These are phyloP conservation scores for Rhopalosiphum maidis DNA, from an alignment of 1,140 invertebrate genomes.

Conservation along the genomic window DNA sequence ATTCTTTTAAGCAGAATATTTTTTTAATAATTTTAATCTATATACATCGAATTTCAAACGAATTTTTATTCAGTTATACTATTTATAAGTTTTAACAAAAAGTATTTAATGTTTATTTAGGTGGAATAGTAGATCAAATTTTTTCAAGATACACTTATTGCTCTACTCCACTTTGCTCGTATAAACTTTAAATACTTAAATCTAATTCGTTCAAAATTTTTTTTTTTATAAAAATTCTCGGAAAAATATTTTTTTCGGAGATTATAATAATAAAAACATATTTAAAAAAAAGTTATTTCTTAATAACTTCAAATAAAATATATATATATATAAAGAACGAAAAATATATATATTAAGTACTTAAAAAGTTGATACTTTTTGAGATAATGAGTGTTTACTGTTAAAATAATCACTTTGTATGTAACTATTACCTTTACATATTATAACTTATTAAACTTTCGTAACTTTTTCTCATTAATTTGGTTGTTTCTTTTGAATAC, in stretches of 20 bases:
- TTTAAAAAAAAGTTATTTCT: not conserved
- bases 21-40: too few relatives aligned
- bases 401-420: slow-evolving; percentile 6
- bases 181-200: too few relatives aligned
- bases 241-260: not conserved
- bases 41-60: too few relatives aligned
- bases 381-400: not conserved
- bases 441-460: not conserved
- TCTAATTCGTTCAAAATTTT: too few relatives aligned
- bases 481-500: not conserved
- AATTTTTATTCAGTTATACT: too few relatives aligned
- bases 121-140: too few relatives aligned
- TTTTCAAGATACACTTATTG: too few relatives aligned
- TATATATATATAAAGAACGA: not conserved
- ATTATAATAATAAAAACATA: not conserved
- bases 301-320: not conserved
- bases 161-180: too few relatives aligned
- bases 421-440: not conserved
- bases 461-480: not conserved
- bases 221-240: too few relatives aligned
- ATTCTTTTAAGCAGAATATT: too few relatives aligned
- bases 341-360: not conserved
- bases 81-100: too few relatives aligned
- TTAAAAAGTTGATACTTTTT: not conserved
- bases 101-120: too few relatives aligned